A percentile compares a stretch with the other conserved stretches of the same genome.
Evolutionary conservation across 1,140 invertebrate genomes (phyloP).

Genomic region (Adelges cooleyi): DNA sequence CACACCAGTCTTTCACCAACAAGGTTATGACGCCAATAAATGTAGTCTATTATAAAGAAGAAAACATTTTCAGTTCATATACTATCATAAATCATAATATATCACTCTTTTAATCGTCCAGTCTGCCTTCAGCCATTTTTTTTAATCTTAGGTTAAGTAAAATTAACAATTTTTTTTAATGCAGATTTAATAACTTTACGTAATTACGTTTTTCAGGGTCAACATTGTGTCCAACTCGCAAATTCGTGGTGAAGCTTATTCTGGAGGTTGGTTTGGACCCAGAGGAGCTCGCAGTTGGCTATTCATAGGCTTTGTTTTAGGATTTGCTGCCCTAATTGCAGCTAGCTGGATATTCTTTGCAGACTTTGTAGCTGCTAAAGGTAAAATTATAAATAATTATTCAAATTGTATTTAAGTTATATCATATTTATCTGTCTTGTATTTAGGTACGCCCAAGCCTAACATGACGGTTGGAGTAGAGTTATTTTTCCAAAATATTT

Average conservation of each 20-base stretch:
- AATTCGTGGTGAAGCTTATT: constrained; percentile 74
- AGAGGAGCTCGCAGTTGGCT: constrained; percentile 88
- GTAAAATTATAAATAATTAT: background rate
- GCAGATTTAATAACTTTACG: too few relatives aligned
- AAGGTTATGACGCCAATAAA: too few relatives aligned
- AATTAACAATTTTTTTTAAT: too few relatives aligned
- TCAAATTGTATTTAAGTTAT: background rate
- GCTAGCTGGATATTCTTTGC: constrained; percentile 92
- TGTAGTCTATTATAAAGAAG: too few relatives aligned
- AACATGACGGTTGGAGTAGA: constrained; percentile 70
- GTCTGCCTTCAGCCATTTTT: background rate
- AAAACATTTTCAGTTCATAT: too few relatives aligned
- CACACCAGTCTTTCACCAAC: too few relatives aligned
- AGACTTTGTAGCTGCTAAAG: constrained; percentile 45
- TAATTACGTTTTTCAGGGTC: constrained; percentile 55
- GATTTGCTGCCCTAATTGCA: constrained; percentile 89
- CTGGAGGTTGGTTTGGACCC: constrained; percentile 75
- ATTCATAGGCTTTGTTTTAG: constrained; percentile 90
- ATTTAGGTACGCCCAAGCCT: background rate
- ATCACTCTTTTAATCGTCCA: too few relatives aligned
- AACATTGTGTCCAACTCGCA: constrained; percentile 94
- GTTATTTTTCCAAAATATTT: constrained; percentile 86
- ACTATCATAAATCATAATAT: too few relatives aligned
- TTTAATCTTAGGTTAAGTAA: too few relatives aligned
- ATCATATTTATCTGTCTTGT: background rate